Evolutionary conservation across 2,888 invertebrate genomes (phyloP).

Genomic region (Caenorhabditis uteleia): DNA sequence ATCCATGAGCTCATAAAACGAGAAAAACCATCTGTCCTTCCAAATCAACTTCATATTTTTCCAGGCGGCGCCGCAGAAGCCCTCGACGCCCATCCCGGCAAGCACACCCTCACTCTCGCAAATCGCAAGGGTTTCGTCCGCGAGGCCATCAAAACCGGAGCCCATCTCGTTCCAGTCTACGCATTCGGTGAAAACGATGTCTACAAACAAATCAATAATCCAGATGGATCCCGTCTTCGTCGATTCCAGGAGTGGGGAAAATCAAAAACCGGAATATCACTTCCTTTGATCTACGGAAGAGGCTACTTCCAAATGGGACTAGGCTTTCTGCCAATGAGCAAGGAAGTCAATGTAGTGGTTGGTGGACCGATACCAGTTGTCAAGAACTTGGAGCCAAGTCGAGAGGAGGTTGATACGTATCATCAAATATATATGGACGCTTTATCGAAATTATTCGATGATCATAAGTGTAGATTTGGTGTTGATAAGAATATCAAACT

Average conservation of each 20-base stretch:
- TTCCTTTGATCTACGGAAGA: conserved; percentile 63
- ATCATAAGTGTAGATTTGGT: conserved; percentile 81
- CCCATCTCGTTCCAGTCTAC: conserved; percentile 71
- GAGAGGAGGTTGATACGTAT: conserved; percentile 80
- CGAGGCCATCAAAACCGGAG: conserved; percentile 48
- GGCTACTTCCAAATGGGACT: conserved; percentile 74
- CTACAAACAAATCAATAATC: conserved; percentile 59
- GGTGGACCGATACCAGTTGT: conserved; percentile 83
- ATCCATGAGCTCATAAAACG: too few species aligned
- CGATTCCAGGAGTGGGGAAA: conserved; percentile 61
- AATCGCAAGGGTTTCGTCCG: conserved; percentile 42
- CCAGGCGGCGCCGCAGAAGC: conserved; percentile 51
- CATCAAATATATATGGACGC: conserved; percentile 80
- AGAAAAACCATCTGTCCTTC: too few species aligned
- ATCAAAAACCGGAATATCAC: conserved; percentile 70
- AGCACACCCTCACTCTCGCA: conserved; percentile 33
- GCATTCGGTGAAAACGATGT: conserved; percentile 72
- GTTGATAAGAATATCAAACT: conserved; percentile 41
- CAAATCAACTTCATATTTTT: too few species aligned
- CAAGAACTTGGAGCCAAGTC: conserved; percentile 78
- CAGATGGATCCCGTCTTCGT: conserved; percentile 52
- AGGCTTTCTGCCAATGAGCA: conserved; percentile 83
- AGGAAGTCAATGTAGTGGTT: conserved; percentile 85
- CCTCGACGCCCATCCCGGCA: conserved; percentile 44
- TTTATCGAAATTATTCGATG: conserved; percentile 81